Evolutionary conservation across 1,140 invertebrate genomes (phyloP), one percentile per base, ranked within the genome.

Genomic region (Tribolium castaneum): DNA sequence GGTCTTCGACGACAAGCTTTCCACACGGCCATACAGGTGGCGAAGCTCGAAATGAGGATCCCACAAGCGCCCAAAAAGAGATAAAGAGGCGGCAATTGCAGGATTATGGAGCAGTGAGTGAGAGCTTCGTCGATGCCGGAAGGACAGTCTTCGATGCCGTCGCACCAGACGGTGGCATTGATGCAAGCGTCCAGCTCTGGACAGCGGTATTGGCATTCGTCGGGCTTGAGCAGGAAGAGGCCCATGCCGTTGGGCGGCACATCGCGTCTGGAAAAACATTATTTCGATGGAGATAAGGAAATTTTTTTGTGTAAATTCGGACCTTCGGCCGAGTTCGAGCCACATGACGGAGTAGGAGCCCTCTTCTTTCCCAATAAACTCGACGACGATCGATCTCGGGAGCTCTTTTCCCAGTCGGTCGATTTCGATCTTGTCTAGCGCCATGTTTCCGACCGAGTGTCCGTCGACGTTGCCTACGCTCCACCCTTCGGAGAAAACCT

Each of bases 171-270:
- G n/a, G 92, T 92, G 0, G 92, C 89, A 82, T 95, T 94, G 82
- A 97, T 96, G 86, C 96, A 97, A 2, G 95, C 95, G 83, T 95
- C 93, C 75, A 97, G 84, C 74, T 96, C 95, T 0, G 95, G 93
- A 85, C 96, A 97, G 19, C 92, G 91, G 83, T 94, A 92, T 76
- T 91, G 89, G 82, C 95, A 97, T 78, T 95, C 92, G 12, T 92
- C 91, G 35, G 90, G 88, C 82, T 91, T 86, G 19, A 92, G 90
- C 78, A 91, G 88, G 1, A 92, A 82, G 7, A 87, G 79, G n/a
- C 85, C 85, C 16, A 86, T 77, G 9, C 83, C 86, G 50, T 85
- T 86, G 16, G 85, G 83, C 6, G 85, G 85, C n/a, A 85, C 74
- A 54, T 84, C 82, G 50, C 82, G 79, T 49, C 84, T 86, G 73